These are phyloP conservation scores for Neosalanx taihuensis DNA, from an alignment of 2,797 vertebrate species.

Conservation along the genomic window DNA sequence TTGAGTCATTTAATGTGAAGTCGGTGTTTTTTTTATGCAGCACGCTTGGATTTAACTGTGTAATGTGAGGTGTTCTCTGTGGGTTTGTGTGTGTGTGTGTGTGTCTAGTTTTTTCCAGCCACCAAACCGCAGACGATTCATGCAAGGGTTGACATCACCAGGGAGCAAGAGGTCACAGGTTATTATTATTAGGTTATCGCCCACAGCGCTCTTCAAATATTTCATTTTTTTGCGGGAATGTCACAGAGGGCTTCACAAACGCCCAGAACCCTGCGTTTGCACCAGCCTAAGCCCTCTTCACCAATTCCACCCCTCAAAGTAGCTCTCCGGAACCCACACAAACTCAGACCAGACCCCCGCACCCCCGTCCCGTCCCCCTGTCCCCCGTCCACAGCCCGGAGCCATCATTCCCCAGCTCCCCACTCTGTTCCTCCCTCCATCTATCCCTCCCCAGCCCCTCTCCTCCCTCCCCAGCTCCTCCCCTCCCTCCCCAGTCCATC, in stretches of 20 bases:
- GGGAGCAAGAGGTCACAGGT: constrained; percentile 16
- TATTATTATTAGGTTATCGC: neutral
- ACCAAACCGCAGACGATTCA: neutral
- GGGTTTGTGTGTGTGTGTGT: neutral
- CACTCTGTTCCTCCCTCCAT: neutral
- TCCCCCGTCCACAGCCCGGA: neutral
- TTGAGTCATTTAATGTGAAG: neutral
- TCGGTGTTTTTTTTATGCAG: neutral
- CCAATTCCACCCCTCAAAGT: neutral
- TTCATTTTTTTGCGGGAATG: too few species aligned
- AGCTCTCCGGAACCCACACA: neutral
- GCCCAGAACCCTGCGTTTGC: too few species aligned
- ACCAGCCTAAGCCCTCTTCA: too few species aligned
- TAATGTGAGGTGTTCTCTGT: neutral
- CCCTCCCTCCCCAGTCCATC: neutral
- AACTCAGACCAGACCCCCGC: neutral
- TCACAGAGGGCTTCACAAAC: too few species aligned
- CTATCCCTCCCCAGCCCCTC: neutral
- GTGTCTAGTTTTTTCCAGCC: neutral
- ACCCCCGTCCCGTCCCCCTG: neutral
- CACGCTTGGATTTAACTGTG: neutral
- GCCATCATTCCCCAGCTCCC: neutral
- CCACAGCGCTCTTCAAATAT: neutral
- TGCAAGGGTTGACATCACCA: constrained; percentile 10
- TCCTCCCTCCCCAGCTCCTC: neutral